These are phyloP conservation scores for Gymnobelideus leadbeateri DNA, from an alignment of 2,113 vertebrate genomes.

Conservation along the genomic window DNA sequence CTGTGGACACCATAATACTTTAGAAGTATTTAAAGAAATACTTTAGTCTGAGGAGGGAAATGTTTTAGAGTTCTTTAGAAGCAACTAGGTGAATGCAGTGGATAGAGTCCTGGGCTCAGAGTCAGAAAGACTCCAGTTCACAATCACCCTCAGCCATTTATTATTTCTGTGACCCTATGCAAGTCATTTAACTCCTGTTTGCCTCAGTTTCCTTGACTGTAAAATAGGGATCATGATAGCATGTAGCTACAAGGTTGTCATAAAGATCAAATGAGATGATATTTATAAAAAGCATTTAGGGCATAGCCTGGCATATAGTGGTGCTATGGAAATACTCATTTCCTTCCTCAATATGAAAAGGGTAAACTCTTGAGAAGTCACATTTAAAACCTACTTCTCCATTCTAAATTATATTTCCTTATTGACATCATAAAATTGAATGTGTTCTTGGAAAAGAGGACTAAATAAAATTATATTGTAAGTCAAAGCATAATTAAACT, in stretches of 20 bases:
- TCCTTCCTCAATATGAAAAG: not conserved
- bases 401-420: not conserved
- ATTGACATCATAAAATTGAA: not conserved
- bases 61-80: not conserved
- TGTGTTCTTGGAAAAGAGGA: not conserved
- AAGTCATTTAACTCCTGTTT: not conserved
- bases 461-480: not conserved
- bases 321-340: not conserved
- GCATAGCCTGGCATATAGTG: not conserved
- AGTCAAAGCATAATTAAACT: not conserved
- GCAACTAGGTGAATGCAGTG: not conserved
- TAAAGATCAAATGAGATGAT: not conserved
- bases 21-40: no score
- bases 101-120: not conserved
- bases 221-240: no score
- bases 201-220: no score
- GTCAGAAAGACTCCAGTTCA: not conserved
- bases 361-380: not conserved
- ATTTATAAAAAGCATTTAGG: not conserved
- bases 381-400: not conserved
- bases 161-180: not conserved
- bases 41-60: not conserved
- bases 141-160: not conserved
- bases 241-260: not conserved
- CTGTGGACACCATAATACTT: not conserved